phyloP scores from a whole-genome alignment of 92 coral and sea anemone species.

The Siderastrea radians region DNA sequence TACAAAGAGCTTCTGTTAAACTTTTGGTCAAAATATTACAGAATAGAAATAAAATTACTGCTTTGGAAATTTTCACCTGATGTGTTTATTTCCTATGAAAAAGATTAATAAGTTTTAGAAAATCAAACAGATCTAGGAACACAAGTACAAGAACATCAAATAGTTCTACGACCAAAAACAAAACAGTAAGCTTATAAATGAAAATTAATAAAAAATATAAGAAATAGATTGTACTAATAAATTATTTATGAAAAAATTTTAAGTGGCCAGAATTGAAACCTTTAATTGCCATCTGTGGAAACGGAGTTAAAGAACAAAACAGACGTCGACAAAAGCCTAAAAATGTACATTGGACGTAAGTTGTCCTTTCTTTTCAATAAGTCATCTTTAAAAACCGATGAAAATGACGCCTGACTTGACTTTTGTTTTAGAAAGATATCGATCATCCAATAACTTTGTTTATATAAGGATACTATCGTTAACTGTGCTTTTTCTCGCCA shows the following conservation, averaged over 20 bases:
- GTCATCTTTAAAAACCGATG: background rate
- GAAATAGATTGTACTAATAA: background rate
- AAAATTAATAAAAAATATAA: background rate
- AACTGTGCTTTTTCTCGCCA: conserved; percentile 11
- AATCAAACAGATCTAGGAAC: too few relatives aligned
- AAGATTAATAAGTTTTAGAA: too few relatives aligned
- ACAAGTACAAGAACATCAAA: too few relatives aligned
- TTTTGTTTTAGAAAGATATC: background rate
- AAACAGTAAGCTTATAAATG: background rate
- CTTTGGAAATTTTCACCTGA: too few relatives aligned
- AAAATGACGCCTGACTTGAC: background rate
- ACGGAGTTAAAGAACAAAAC: background rate
- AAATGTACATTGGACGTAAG: background rate
- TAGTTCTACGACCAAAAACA: background rate
- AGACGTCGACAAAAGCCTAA: background rate
- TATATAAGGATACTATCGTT: background rate
- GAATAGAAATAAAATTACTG: too few relatives aligned
- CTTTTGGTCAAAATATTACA: too few relatives aligned
- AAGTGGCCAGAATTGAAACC: background rate
- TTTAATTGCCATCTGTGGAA: background rate
- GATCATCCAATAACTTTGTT: background rate
- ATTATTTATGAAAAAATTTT: conserved; percentile 16
- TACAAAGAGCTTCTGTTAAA: too few relatives aligned
- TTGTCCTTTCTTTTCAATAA: background rate
- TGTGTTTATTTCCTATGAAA: too few relatives aligned